Evolutionary conservation across 2,113 vertebrate genomes (phyloP), one percentile per base, ranked within the genome.

Genomic region (Merops nubicus): DNA sequence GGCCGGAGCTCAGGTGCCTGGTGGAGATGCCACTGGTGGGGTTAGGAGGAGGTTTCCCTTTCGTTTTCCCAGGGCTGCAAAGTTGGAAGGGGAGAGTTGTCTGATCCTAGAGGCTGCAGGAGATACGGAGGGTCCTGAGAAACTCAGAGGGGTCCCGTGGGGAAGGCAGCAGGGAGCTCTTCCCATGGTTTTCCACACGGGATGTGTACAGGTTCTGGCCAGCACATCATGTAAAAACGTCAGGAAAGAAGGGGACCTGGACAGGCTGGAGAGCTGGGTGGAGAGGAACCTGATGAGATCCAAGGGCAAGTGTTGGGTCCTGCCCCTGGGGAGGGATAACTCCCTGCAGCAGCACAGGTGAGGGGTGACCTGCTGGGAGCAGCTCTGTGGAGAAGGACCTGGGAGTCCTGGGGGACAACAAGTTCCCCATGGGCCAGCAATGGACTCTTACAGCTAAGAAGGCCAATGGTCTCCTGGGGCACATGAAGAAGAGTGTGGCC

Each of bases 121-220:
- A 74, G 56, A 12, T 38, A 9, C 1, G 13, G 11, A 7, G 7
- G 28, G 25, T 22, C 17, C 28, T 64, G 34, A 82, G 43, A 59
- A 59, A 72, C 36, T 21, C n/a, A 16, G 12, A 9, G 4, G 29
- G 12, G 6, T 57, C 34, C 17, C 4, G 0, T 5, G 7, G 31
- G 43, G 19, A 73, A 22, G 45, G 45, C 38, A 57, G 84, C n/a
- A 14, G 48, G 0, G 1, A 38, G 33, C 2, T 20, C 9, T 63
- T 31, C 70, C n/a, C 16, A 0, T 7, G 84, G 59, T 22, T 93
- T 85, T 36, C 23, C 31, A 47, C 10, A 6, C 3, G 1, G 26
- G 2, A 7, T 1, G 26, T 4, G 14, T 28, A 15, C 6, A 4
- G 31, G 5, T 60, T 38, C 50, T 33, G 60, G 11, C 25, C 9